These are phyloP conservation scores for Acromyrmex heyeri DNA, from an alignment of 1,140 invertebrate genomes.

Conservation along the genomic window DNA sequence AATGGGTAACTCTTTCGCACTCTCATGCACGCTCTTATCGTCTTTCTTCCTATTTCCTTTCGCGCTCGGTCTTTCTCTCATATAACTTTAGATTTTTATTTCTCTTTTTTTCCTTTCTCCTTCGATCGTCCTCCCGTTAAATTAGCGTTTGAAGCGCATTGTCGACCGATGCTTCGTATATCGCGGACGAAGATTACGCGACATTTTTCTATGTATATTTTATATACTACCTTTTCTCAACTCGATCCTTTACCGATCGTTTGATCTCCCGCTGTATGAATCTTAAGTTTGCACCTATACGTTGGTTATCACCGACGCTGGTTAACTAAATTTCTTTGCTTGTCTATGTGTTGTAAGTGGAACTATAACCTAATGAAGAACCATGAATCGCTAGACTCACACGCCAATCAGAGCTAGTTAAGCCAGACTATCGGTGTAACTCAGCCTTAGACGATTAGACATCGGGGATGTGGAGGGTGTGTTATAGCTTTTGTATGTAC, in stretches of 20 bases:
- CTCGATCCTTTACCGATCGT: conserved; percentile 33
- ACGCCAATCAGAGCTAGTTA: conserved; percentile 36
- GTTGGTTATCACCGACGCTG: conserved; percentile 48
- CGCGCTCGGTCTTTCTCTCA: conserved; percentile 31
- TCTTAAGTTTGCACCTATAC: conserved; percentile 48
- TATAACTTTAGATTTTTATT: conserved; percentile 43
- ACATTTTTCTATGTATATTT: conserved; percentile 64
- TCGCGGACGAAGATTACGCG: conserved; percentile 69
- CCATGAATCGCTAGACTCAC: conserved; percentile 36
- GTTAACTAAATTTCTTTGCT: conserved; percentile 36
- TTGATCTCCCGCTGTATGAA: conserved; percentile 54
- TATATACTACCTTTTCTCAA: conserved; percentile 40
- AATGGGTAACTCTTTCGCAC: conserved; percentile 51
- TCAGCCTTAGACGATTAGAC: conserved; percentile 62
- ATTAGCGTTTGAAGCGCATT: conserved; percentile 50
- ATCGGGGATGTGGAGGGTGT: conserved; percentile 43
- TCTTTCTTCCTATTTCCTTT: conserved; percentile 29
- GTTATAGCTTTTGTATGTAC: conserved; percentile 6
- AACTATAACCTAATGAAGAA: conserved; percentile 42
- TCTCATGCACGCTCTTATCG: conserved; percentile 42
- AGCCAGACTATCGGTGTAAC: conserved; percentile 53
- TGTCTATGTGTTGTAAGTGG: conserved; percentile 11
- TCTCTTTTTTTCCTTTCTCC: not conserved
- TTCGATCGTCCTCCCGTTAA: conserved; percentile 21
- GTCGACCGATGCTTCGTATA: conserved; percentile 70